phyloP scores from a whole-genome alignment of 1,140 invertebrate genomes.

The Heliothis subflexa region DNA sequence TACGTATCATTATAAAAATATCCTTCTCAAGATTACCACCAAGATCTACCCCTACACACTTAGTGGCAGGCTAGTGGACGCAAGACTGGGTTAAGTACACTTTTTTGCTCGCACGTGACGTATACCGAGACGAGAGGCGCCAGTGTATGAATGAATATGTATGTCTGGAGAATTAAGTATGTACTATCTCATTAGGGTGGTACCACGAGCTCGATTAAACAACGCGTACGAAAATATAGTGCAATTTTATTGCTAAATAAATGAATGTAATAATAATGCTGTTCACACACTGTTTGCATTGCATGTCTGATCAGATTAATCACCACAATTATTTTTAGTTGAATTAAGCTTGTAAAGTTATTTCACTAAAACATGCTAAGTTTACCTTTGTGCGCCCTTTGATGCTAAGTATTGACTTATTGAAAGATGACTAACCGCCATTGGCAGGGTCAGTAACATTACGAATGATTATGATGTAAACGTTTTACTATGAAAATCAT shows the following conservation, averaged over 20 bases:
- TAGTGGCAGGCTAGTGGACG: neutral
- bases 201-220: neutral
- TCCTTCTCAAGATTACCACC: neutral
- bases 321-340: too few relatives aligned
- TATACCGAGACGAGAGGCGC: conserved; percentile 13
- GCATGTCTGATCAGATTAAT: too few relatives aligned
- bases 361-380: neutral
- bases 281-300: too few relatives aligned
- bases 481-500: neutral
- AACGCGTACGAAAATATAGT: neutral
- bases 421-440: neutral
- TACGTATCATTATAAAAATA: neutral
- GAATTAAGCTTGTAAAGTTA: too few relatives aligned
- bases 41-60: neutral
- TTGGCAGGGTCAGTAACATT: neutral
- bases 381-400: neutral
- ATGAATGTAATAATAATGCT: too few relatives aligned
- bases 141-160: neutral
- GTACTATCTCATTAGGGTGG: neutral
- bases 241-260: neutral
- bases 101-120: conserved; percentile 18
- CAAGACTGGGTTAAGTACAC: conserved; percentile 24
- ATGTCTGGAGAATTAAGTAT: neutral
- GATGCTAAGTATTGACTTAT: neutral
- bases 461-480: conserved; percentile 1